phyloP scores from a whole-genome alignment of 2,888 invertebrate species.

The Aplocera efformata region DNA sequence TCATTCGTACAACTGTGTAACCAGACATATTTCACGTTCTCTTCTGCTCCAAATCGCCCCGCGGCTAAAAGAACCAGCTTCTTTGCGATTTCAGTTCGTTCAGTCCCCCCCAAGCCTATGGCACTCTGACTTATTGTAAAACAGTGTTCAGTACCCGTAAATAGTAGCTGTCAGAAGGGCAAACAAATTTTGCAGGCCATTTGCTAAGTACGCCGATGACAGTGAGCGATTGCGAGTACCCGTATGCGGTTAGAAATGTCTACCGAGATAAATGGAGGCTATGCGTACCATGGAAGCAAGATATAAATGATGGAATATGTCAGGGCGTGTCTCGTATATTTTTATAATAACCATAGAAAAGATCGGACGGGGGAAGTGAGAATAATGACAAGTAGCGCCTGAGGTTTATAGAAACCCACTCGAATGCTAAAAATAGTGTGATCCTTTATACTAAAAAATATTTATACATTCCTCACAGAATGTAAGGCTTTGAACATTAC shows the following conservation, averaged over 20 bases:
- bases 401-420: background rate
- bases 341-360: background rate
- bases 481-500: too few relatives aligned
- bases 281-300: slow-evolving; percentile 9
- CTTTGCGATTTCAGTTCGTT: slow-evolving; percentile 5
- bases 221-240: slow-evolving; percentile 14
- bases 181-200: slow-evolving; percentile 14
- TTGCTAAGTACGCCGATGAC: slow-evolving; percentile 14
- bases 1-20: too few relatives aligned
- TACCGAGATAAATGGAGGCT: slow-evolving; percentile 13
- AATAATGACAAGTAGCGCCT: background rate
- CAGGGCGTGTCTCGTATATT: background rate
- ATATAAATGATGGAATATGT: slow-evolving; percentile 12
- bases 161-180: slow-evolving; percentile 7
- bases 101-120: slow-evolving; percentile 8
- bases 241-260: slow-evolving; percentile 8
- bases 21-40: too few relatives aligned
- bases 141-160: slow-evolving; percentile 6
- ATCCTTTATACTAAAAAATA: too few relatives aligned
- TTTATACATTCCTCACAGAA: too few relatives aligned
- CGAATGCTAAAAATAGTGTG: too few relatives aligned
- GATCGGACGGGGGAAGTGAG: background rate
- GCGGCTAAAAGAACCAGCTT: background rate
- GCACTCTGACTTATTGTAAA: slow-evolving; percentile 6
- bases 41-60: background rate